A percentile compares a stretch with the other conserved stretches of the same genome.
Evolutionary conservation across 2,113 vertebrate genomes (phyloP).

Genomic region (mouse (Mus musculus)): DNA sequence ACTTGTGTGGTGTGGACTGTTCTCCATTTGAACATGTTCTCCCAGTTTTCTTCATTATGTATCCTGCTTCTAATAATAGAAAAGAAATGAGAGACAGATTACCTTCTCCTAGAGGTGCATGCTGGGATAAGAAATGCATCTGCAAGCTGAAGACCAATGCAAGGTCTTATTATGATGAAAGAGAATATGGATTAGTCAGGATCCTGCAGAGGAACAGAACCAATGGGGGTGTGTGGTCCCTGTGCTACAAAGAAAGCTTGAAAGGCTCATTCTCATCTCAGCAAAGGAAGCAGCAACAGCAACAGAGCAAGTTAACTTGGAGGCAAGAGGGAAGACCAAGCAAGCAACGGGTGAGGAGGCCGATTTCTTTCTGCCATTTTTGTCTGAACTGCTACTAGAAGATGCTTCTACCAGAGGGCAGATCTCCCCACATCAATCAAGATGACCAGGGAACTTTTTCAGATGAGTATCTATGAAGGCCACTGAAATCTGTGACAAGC

Average conservation of each 20-base stretch:
- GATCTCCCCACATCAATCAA: background rate
- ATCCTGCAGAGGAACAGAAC: too few species aligned
- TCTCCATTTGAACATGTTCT: background rate
- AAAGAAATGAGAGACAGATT: too few species aligned
- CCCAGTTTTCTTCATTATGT: background rate
- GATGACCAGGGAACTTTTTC: background rate
- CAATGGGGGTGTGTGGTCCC: too few species aligned
- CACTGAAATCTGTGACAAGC: background rate
- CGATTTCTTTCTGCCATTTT: background rate
- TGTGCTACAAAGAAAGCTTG: too few species aligned
- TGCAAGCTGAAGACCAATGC: background rate
- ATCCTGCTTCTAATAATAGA: background rate
- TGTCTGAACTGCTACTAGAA: background rate
- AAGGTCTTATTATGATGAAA: background rate
- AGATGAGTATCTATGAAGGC: background rate
- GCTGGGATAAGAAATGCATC: background rate
- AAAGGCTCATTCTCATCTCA: too few species aligned
- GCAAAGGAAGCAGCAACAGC: too few species aligned
- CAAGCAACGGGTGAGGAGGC: too few species aligned
- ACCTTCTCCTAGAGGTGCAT: background rate
- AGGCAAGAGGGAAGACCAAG: too few species aligned
- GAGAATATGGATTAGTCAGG: background rate
- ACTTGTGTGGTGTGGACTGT: background rate
- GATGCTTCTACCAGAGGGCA: background rate
- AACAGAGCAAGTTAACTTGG: too few species aligned